Percentiles rank a stretch among this genome's conserved stretches.
Evolutionary conservation across 2,888 invertebrate species (phyloP).

Genomic region (Dolichopus griseipennis): DNA sequence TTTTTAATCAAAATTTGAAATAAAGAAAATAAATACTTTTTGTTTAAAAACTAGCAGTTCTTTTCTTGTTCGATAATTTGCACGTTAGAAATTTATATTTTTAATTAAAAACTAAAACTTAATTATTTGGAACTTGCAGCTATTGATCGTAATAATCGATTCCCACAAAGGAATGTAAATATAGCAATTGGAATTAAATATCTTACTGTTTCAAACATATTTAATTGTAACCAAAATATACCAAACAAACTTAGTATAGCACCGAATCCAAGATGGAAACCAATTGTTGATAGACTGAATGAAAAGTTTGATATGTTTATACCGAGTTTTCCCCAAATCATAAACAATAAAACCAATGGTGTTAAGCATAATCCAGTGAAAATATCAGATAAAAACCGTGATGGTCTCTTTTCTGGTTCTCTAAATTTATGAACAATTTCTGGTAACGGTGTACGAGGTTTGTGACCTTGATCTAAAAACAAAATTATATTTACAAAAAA

Average conservation of each 20-base stretch:
- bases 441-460: conserved; percentile 46
- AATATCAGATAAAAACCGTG: conserved; percentile 76
- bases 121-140: conserved; percentile 40
- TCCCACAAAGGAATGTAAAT: conserved; percentile 88
- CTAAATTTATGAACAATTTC: conserved; percentile 79
- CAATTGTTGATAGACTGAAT: conserved; percentile 64
- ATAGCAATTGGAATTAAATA: conserved; percentile 77
- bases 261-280: conserved; percentile 85
- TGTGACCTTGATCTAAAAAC: conserved; percentile 21
- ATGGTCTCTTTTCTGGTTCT: conserved; percentile 82
- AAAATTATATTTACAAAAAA: neutral
- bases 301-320: conserved; percentile 80
- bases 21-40: neutral
- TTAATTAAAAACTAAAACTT: neutral
- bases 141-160: conserved; percentile 77
- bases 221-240: conserved; percentile 83
- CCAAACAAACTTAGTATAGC: conserved; percentile 84
- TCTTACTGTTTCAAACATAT: conserved; percentile 93
- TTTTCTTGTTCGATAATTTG: neutral
- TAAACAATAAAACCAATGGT: conserved; percentile 71
- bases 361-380: conserved; percentile 78
- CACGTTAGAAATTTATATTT: neutral
- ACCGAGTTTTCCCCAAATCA: conserved; percentile 79
- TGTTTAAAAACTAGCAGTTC: neutral
- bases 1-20: too few relatives aligned